These are phyloP conservation scores for Ochotona curzoniae DNA, from an alignment of 2,113 vertebrate genomes.

Conservation along the genomic window DNA sequence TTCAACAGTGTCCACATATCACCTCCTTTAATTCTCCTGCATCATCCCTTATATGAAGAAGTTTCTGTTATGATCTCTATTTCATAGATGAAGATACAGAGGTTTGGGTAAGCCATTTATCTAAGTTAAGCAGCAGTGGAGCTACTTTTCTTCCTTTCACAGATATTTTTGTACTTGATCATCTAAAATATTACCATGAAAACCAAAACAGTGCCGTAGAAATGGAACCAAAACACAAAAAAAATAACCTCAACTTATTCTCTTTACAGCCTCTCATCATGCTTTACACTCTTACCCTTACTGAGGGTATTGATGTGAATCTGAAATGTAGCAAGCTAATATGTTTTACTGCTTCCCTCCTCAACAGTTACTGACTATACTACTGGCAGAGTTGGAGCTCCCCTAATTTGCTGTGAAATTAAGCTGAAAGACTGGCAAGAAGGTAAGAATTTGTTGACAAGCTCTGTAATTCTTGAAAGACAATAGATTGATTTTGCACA, in stretches of 20 bases:
- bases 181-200: neutral
- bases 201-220: neutral
- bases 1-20: neutral
- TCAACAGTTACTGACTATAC: slow-evolving; percentile 89
- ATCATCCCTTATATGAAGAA: neutral
- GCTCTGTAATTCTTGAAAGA: neutral
- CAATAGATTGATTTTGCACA: neutral
- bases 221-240: neutral
- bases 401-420: slow-evolving; percentile 96
- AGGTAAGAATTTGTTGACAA: slow-evolving; percentile 86
- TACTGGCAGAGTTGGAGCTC: slow-evolving; percentile 96
- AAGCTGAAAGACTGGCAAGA: slow-evolving; percentile 96
- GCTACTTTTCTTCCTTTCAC: neutral
- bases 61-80: neutral
- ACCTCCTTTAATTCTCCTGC: neutral
- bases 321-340: neutral
- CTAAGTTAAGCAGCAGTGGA: neutral
- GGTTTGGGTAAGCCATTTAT: slow-evolving; percentile 2
- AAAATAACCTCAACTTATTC: neutral
- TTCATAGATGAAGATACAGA: slow-evolving; percentile 32
- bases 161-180: neutral
- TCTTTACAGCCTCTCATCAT: neutral
- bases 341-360: slow-evolving; percentile 47
- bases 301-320: neutral
- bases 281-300: neutral